Percentiles rank a stretch among this genome's conserved stretches.
These are phyloP conservation scores for Mamestra brassicae DNA, from an alignment of 2,888 invertebrate genomes.

Conservation along the genomic window DNA sequence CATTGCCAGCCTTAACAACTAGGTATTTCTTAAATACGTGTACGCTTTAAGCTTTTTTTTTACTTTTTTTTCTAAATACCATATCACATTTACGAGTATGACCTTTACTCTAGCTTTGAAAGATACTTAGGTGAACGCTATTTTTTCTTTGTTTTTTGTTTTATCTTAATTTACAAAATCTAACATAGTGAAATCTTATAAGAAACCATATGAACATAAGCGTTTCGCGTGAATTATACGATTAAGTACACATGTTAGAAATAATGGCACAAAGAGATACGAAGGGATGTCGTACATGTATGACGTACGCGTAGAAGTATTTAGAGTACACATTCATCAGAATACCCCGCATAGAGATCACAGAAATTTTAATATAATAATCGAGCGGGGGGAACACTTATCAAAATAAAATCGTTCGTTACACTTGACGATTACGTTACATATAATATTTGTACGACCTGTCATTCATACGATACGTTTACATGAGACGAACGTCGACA, in stretches of 20 bases:
- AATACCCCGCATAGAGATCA: constrained; percentile 60
- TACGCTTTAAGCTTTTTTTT: constrained; percentile 83
- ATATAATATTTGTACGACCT: constrained; percentile 47
- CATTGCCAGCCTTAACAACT: constrained; percentile 77
- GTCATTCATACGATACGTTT: constrained; percentile 28
- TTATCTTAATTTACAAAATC: constrained; percentile 74
- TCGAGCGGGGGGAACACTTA: constrained; percentile 52
- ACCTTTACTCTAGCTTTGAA: constrained; percentile 78
- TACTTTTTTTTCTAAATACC: constrained; percentile 78
- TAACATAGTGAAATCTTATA: constrained; percentile 73
- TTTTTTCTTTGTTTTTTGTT: constrained; percentile 76
- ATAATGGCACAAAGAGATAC: constrained; percentile 78
- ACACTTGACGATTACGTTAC: constrained; percentile 40
- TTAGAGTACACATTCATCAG: constrained; percentile 40
- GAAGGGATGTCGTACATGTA: constrained; percentile 56
- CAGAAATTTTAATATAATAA: constrained; percentile 53
- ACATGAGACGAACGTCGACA: constrained; percentile 45
- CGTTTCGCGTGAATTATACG: constrained; percentile 70
- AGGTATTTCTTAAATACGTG: constrained; percentile 78
- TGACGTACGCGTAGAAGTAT: constrained; percentile 33
- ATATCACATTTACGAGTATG: constrained; percentile 89
- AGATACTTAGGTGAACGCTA: constrained; percentile 78
- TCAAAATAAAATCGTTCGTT: constrained; percentile 42
- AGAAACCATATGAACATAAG: constrained; percentile 68
- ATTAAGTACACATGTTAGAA: constrained; percentile 76